These are phyloP conservation scores for Orchestia grillus DNA, from an alignment of 1,140 invertebrate species.

Conservation along the genomic window DNA sequence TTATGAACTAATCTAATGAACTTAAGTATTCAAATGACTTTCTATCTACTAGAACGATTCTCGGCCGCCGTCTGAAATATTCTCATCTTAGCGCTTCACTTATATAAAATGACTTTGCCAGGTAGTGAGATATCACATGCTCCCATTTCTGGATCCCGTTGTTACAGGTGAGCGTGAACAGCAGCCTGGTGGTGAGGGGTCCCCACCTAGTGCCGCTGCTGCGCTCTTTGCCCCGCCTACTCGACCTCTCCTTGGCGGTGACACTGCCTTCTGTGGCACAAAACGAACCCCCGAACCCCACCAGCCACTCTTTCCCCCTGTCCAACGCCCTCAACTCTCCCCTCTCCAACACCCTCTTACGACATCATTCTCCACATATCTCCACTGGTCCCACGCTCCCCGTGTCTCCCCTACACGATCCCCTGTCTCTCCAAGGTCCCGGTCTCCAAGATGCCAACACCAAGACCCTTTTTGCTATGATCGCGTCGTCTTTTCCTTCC, in stretches of 20 bases:
- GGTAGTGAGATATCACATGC: background rate
- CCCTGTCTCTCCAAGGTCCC: constrained; percentile 70
- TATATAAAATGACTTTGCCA: background rate
- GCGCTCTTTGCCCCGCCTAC: constrained; percentile 73
- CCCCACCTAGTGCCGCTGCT: constrained; percentile 74
- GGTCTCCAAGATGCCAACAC: constrained; percentile 73
- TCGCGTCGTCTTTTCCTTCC: constrained; percentile 71
- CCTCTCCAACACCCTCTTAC: constrained; percentile 68
- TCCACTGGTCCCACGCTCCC: constrained; percentile 70
- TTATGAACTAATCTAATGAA: background rate
- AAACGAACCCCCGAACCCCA: constrained; percentile 59
- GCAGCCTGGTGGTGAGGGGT: constrained; percentile 73
- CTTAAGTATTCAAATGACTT: background rate
- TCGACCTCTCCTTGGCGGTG: constrained; percentile 73
- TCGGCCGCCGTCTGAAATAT: background rate
- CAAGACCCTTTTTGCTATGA: constrained; percentile 72
- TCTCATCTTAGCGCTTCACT: background rate
- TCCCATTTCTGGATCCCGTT: background rate
- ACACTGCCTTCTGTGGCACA: background rate
- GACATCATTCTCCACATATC: constrained; percentile 73
- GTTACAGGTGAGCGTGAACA: constrained; percentile 70
- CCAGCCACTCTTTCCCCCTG: background rate
- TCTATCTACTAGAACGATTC: background rate
- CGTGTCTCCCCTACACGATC: constrained; percentile 14
- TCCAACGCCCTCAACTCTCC: constrained; percentile 41